These are phyloP conservation scores for Euleptes europaea DNA, from an alignment of 2,113 vertebrate species.

Conservation along the genomic window DNA sequence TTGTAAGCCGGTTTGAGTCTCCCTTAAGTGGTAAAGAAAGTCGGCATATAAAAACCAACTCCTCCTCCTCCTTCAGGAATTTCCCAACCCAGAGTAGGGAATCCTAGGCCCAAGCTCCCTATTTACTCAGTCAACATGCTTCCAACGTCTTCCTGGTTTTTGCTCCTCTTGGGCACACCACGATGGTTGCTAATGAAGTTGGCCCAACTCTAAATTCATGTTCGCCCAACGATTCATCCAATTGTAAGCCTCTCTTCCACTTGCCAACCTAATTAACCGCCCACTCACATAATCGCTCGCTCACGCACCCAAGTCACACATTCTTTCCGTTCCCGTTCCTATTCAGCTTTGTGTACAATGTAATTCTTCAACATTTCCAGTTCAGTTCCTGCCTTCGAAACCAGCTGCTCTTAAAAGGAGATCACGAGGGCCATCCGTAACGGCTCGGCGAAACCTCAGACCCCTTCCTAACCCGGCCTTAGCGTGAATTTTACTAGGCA, in stretches of 20 bases:
- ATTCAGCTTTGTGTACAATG: background rate
- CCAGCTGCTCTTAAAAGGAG: background rate
- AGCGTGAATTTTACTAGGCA: background rate
- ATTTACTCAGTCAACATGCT: too few species aligned
- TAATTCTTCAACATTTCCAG: conserved; percentile 15
- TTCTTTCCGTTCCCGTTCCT: conserved; percentile 31
- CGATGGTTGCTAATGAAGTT: background rate
- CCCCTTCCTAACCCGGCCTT: background rate
- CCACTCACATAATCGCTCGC: conserved; percentile 56
- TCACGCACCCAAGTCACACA: conserved; percentile 47
- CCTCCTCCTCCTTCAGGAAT: background rate
- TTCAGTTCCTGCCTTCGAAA: background rate
- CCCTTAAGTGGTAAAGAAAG: too few species aligned
- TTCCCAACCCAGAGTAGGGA: background rate
- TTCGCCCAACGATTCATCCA: conserved; percentile 49
- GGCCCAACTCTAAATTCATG: conserved; percentile 40
- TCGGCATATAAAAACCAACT: too few species aligned
- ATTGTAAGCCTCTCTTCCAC: conserved; percentile 45
- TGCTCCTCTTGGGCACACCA: background rate
- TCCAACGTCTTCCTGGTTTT: background rate
- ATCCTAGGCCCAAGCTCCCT: background rate
- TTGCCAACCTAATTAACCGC: conserved; percentile 51
- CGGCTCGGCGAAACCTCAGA: background rate
- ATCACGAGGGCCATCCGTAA: background rate
- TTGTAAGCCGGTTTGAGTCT: too few species aligned